Base-by-base conservation (phyloP, 2,888 invertebrate genomes). In the Stictocephala bisonia region DNA sequence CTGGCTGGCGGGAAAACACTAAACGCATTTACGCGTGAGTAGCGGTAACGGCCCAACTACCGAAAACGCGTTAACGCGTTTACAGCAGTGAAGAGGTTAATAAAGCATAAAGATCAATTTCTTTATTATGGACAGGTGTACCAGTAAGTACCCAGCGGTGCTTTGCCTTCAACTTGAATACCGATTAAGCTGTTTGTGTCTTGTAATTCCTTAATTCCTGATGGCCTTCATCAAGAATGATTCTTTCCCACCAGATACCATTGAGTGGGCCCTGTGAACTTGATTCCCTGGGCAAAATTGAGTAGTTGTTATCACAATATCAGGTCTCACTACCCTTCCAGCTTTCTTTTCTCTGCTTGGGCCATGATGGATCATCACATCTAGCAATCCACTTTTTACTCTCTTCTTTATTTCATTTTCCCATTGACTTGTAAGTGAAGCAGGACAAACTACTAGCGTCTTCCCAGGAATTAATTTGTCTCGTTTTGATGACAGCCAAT, bases 161-260 rank as follows among this genome's bases (percentile, higher is more conserved):
- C 71, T 84, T 86, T 4, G 89, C 90, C 0, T 83, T 79, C 53
- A 96, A 83, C 1, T 85, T 84, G 82, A 91, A 92, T 6, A 91
- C 92, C 0, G 93, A 92, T 75, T 86, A 82, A 0, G 94, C 90
- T 0, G 91, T 91, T 77, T 89, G 87, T 7, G 92, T 89, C 84
- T 95, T 95, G 82, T 93, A 89, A 85, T 98, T 98, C 78, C 97
- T 90, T 7, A 98, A 93, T n/a, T n/a, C n/a, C 44, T 90, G 88
- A 84, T 99, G 98, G 0, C 94, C 98, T 85, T 99, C 98, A 85
- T 99, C 98, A 22, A 99, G 86, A 74, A 98, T 91, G 1, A 96
- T 88, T 64, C 98, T 88, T 0, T 90, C 87, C 97, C 97, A 99
- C 9, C 87, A 87, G 2, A 98, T 87, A 50, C 88, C 86, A 82